phyloP scores from a whole-genome alignment of 2,888 invertebrate genomes.

The Eupithecia exiguata region DNA sequence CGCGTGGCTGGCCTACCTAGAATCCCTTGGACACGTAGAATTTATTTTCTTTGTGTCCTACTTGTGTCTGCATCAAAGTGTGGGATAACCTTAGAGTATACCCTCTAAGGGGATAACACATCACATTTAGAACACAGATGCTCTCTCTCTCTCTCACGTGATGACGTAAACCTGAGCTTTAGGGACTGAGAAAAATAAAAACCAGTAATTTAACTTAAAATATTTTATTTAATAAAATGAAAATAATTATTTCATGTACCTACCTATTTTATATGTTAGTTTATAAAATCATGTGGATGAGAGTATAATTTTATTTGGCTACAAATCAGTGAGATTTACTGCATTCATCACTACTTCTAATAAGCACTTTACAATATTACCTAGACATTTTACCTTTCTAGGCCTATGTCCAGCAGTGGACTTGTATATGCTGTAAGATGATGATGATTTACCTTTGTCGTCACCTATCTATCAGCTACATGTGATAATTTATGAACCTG shows the following conservation, averaged over 20 bases:
- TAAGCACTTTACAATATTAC: slow-evolving; percentile 31
- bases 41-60: no score
- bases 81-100: no score
- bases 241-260: slow-evolving; percentile 3
- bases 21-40: no score
- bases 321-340: slow-evolving; percentile 37
- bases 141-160: no score
- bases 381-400: neutral
- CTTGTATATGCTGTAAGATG: neutral
- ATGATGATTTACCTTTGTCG: neutral
- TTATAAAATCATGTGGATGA: neutral
- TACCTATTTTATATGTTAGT: slow-evolving; percentile 5
- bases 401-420: neutral
- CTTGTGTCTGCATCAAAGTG: no score
- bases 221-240: slow-evolving; percentile 2
- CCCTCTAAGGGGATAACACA: no score
- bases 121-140: no score
- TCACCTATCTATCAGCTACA: neutral
- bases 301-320: slow-evolving; percentile 26
- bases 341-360: slow-evolving; percentile 21
- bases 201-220: neutral
- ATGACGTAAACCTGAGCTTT: neutral
- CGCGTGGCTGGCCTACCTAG: no score
- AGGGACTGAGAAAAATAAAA: neutral
- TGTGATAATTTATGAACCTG: neutral